Conservation (phyloP, 2,888 invertebrate species). For the Hirtodrosophila cameraria region DNA sequence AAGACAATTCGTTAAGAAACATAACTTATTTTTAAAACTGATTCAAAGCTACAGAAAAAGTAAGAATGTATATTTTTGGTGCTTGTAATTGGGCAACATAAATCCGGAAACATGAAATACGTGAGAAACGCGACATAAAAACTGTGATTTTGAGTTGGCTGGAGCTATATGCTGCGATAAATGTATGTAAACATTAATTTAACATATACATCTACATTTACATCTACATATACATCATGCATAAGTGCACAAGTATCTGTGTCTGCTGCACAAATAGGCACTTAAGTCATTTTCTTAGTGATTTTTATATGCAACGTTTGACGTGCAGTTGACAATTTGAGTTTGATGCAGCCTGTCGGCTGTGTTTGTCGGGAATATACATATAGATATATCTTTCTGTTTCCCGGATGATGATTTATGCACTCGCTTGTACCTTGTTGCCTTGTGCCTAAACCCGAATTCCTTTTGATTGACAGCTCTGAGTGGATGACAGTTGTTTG, state of each 20-base stretch:
- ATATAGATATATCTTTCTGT: conserved; percentile 31
- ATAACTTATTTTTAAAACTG: conserved; percentile 1
- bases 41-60: background rate
- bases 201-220: conserved; percentile 39
- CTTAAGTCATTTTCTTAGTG: conserved; percentile 68
- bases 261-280: conserved; percentile 48
- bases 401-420: conserved; percentile 75
- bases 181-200: conserved; percentile 42
- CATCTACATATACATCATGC: no score
- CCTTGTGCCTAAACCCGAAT: conserved; percentile 60
- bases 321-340: conserved; percentile 81
- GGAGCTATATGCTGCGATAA: conserved; percentile 35
- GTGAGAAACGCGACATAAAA: conserved; percentile 81
- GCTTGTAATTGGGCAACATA: conserved; percentile 61
- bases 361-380: conserved; percentile 32
- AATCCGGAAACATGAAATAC: conserved; percentile 82
- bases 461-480: conserved; percentile 83
- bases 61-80: conserved; percentile 23
- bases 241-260: conserved; percentile 43
- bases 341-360: conserved; percentile 51
- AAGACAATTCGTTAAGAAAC: no score
- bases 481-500: conserved; percentile 84
- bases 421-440: conserved; percentile 53
- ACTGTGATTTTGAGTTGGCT: conserved; percentile 29
- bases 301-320: conserved; percentile 77